Percentiles rank a stretch among this genome's conserved stretches.
phyloP scores from a whole-genome alignment of 2,797 vertebrate species.

The Bradypus variegatus region DNA sequence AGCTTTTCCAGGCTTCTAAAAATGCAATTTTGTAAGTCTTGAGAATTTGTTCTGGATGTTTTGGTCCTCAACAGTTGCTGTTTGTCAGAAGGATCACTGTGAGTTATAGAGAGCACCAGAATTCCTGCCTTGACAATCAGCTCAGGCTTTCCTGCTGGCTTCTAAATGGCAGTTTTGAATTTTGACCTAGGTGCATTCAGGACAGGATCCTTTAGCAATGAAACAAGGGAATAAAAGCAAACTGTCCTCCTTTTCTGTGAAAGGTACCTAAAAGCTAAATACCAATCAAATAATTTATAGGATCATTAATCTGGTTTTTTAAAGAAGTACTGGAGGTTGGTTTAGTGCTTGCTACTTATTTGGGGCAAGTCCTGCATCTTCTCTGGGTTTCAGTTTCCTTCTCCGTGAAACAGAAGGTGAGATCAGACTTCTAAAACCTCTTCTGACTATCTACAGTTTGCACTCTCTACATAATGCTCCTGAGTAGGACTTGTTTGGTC shows the following conservation, averaged over 20 bases:
- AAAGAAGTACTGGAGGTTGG: not conserved
- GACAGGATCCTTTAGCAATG: not conserved
- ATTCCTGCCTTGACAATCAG: not conserved
- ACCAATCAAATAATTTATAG: not conserved
- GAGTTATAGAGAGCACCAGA: not conserved
- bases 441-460: not conserved
- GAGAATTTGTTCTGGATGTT: not conserved
- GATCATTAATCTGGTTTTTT: not conserved
- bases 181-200: constrained; percentile 1
- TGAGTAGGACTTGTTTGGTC: not conserved
- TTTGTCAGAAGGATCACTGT: not conserved
- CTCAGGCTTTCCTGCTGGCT: not conserved
- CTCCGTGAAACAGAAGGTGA: constrained; percentile 3
- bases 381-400: not conserved
- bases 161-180: not conserved
- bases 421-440: not conserved
- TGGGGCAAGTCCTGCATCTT: not conserved
- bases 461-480: not conserved
- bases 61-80: not conserved
- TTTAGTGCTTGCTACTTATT: not conserved
- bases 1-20: not conserved
- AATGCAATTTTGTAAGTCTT: not conserved
- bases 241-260: not conserved
- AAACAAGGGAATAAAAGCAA: constrained; percentile 29
- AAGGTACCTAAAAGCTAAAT: too few species aligned